Evolutionary conservation across 2,888 invertebrate species (phyloP).

Genomic region (Andrena trimmerana): DNA sequence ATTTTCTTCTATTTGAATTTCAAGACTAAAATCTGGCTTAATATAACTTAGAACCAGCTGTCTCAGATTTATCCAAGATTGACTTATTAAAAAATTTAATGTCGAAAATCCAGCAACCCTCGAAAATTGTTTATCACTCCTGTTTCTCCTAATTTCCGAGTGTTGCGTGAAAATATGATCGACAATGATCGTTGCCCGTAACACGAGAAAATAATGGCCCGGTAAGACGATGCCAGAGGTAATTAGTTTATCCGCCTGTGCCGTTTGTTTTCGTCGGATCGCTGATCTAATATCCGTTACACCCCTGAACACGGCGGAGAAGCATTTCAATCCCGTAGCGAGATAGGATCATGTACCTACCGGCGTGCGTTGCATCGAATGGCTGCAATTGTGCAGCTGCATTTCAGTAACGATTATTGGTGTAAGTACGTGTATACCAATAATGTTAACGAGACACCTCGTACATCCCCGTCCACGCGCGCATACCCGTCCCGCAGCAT

Average conservation of each 20-base stretch:
- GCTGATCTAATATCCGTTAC: constrained; percentile 56
- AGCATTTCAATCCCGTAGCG: constrained; percentile 53
- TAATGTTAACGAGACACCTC: constrained; percentile 68
- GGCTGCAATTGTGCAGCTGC: constrained; percentile 65
- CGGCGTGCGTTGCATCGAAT: constrained; percentile 49
- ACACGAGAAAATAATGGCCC: background rate
- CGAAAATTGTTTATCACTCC: no score
- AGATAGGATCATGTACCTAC: constrained; percentile 57
- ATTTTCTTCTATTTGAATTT: no score
- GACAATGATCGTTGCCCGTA: background rate
- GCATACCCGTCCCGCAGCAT: constrained; percentile 28
- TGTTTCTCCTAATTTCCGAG: background rate
- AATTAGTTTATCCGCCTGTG: constrained; percentile 40
- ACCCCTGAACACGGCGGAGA: constrained; percentile 28
- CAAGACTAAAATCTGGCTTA: no score
- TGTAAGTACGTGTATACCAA: constrained; percentile 64
- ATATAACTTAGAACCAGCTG: no score
- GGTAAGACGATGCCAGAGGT: constrained; percentile 1
- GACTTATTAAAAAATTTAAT: no score
- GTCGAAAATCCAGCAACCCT: no score
- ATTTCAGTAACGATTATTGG: constrained; percentile 68
- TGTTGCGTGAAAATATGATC: background rate
- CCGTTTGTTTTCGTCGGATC: constrained; percentile 19
- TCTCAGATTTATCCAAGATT: no score
- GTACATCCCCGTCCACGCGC: constrained; percentile 54